phyloP scores from a whole-genome alignment of 2,797 vertebrate genomes.

The Ibycter americanus region DNA sequence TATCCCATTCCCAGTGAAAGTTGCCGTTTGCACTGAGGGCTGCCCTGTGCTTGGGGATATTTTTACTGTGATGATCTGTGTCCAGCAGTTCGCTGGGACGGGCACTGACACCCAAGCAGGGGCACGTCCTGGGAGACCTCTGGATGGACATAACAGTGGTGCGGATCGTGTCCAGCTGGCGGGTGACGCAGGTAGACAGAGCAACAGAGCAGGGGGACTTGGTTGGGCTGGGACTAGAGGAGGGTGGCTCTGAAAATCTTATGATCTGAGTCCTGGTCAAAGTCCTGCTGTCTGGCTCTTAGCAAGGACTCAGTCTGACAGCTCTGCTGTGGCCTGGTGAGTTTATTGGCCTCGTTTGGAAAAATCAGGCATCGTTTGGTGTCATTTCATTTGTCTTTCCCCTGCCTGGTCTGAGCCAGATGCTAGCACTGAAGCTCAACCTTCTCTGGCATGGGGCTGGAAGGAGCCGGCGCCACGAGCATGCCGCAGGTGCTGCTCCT shows the following conservation, averaged over 20 bases:
- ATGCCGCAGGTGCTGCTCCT: neutral
- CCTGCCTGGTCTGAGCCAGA: neutral
- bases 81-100: neutral
- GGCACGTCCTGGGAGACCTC: neutral
- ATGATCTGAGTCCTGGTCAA: neutral
- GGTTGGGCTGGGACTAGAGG: neutral
- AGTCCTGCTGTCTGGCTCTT: neutral
- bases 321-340: neutral
- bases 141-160: neutral
- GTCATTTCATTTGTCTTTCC: neutral
- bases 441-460: neutral
- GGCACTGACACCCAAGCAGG: too few species aligned
- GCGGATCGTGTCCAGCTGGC: neutral
- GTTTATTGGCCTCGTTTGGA: neutral
- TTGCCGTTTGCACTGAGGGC: neutral
- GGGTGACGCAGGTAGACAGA: neutral
- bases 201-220: neutral
- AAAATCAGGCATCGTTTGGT: neutral
- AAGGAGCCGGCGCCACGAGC: neutral
- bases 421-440: neutral
- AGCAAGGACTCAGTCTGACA: neutral
- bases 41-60: neutral
- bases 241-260: neutral
- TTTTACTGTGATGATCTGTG: neutral
- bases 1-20: neutral